Base-by-base conservation (phyloP, 1,140 invertebrate species). In the Lethrus apterus region DNA sequence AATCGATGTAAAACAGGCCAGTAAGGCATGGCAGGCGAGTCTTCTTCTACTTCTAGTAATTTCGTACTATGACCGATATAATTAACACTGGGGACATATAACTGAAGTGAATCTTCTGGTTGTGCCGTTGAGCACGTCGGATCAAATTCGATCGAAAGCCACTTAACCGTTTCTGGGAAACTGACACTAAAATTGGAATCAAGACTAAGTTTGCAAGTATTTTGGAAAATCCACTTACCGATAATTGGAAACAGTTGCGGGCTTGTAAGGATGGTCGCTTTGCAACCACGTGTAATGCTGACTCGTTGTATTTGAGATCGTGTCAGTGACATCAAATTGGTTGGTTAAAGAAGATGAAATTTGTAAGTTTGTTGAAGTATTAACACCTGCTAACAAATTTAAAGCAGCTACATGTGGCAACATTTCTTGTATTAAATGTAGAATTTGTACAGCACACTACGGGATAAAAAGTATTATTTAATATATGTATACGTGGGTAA, bases 231-330 rank as follows among this genome's bases (percentile, higher is more conserved):
- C 20, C 13, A 46, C 55, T 58, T 60, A 86, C 85, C 79, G 79
- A 66, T 92, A 93, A 70, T 88, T 88, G 24, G 81, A 83, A 9
- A 95, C 86, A 35, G 82, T 81, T 2, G 91, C 85, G 26, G 87
- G 83, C 69, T 92, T 91, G 68, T 98, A 98, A 0, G 94, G 95
- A 75, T 98, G 95, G 23, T 94, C 90, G 66, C 92, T 95, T 71
- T 98, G 93, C 5, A 97, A 79, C 73, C 91, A 82, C 7, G 90
- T 86, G 63, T 93, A 94, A 70, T 93, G 87, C 57, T 84, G 78
- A 50, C 84, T 85, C 1, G 86, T 89, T 7, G 85, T 83, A 31
- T 68, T 74, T 8, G 60, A 49, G 40, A 51, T 57, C 23, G 47
- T 44, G 30, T 63, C 61, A 51, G 51, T 44, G 35, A 7, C 31